Base-by-base conservation (phyloP, 1,140 invertebrate species). In the Drosophila nebulosa region DNA sequence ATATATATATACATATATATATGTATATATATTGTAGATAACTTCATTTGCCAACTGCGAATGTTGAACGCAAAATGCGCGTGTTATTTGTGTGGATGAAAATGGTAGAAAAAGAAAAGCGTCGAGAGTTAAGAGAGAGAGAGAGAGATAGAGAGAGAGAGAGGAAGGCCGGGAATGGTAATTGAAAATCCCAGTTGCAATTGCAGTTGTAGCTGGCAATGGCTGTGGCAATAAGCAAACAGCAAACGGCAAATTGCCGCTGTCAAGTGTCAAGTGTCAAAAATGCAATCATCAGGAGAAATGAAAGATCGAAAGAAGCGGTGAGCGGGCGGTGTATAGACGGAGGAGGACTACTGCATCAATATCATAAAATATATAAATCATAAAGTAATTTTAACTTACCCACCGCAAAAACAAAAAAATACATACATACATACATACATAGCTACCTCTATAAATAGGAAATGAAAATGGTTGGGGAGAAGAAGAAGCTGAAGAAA, bases 261-360 rank as follows among this genome's bases (percentile, higher is more conserved):
- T 85, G 79, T 85, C 79, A 84, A 73, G 67, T 84, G 79, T 75
- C 79, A 66, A 52, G 50, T 53, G 51, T 27, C 51, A 74, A 64
- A 69, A 73, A 64, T 65, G 55, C 59, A 74, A 74, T 78, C 18
- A 58, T 14, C 46, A 55, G 57, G 46, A 65, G 70, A 58, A 58
- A 46, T 53, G 56, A 76, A 14, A 30, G 18, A 60, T 55, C 46
- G 26, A 58, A 12, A 36, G 7, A 30, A 30, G 7, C 7, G n/a
- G 21, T 35, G 35, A 32, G 30, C 30, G 26, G 24, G 9, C 14
- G 9, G 1, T 9, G 18, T 3, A 24, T n/a, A 10, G 21, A 27
- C 24, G 26, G 14, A 14, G n/a, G n/a, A 21, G 14, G 36, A 32
- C 27, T 30, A 18, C 36, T 56, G 62, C 39, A 75, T 75, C 72